phyloP scores from a whole-genome alignment of 1,140 invertebrate genomes.

The Drosophila asahinai region DNA sequence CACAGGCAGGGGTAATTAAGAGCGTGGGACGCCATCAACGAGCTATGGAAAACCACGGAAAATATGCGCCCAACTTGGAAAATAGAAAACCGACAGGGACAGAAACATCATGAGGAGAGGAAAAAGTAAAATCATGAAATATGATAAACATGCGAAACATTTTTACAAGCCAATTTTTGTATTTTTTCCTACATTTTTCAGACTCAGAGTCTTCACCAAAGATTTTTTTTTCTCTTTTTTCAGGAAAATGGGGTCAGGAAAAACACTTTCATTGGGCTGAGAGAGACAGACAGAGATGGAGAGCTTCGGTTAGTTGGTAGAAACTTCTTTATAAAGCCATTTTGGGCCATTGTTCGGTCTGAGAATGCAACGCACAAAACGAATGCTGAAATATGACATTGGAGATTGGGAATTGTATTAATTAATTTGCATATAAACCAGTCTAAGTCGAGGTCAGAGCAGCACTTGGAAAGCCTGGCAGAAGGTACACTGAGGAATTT shows the following conservation, averaged over 20 bases:
- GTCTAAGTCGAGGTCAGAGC: constrained; percentile 37
- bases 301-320: constrained; percentile 12
- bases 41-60: constrained; percentile 47
- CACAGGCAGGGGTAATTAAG: constrained; percentile 42
- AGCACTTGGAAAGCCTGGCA: constrained; percentile 2
- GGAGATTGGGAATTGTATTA: constrained; percentile 45
- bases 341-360: constrained; percentile 29
- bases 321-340: constrained; percentile 49
- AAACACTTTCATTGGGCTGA: constrained; percentile 49
- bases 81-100: constrained; percentile 44
- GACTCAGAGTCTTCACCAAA: constrained; percentile 15
- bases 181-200: neutral
- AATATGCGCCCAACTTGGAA: constrained; percentile 40
- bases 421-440: constrained; percentile 57
- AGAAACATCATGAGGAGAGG: constrained; percentile 10
- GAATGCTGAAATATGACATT: constrained; percentile 49
- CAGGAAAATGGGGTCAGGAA: constrained; percentile 43
- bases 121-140: constrained; percentile 61
- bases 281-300: neutral
- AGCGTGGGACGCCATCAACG: constrained; percentile 45
- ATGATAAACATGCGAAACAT: constrained; percentile 63
- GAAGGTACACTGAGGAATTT: neutral
- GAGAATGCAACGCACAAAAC: constrained; percentile 42
- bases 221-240: constrained; percentile 8
- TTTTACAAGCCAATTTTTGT: constrained; percentile 48